phyloP scores from a whole-genome alignment of 2,888 invertebrate species.

The Agrilus cyanescens region DNA sequence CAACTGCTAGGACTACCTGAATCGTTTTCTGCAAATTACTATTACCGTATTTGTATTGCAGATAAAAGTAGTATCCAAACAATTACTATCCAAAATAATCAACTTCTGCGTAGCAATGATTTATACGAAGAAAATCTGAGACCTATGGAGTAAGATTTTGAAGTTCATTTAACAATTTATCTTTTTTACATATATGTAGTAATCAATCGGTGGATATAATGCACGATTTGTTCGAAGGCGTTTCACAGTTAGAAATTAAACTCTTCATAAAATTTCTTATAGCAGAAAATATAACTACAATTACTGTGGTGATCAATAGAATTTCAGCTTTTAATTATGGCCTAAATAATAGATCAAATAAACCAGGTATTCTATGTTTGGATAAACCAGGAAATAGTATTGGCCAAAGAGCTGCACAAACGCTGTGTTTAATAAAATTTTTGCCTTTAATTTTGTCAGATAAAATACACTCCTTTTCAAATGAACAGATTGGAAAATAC shows the following conservation, averaged over 20 bases:
- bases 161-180: slow-evolving; percentile 11
- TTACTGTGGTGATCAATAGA: slow-evolving; percentile 10
- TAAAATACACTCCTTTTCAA: not conserved
- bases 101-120: slow-evolving; percentile 4
- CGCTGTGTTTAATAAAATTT: slow-evolving; percentile 8
- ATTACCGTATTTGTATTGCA: slow-evolving; percentile 15
- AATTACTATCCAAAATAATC: slow-evolving; percentile 5
- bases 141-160: slow-evolving; percentile 7
- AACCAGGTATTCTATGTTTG: slow-evolving; percentile 9
- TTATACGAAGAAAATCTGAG: slow-evolving; percentile 4
- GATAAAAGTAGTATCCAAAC: slow-evolving; percentile 6
- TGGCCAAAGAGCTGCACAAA: slow-evolving; percentile 10
- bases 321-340: slow-evolving; percentile 13
- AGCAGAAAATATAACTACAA: slow-evolving; percentile 5
- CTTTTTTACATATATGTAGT: slow-evolving; percentile 10
- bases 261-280: slow-evolving; percentile 8
- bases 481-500: slow-evolving; percentile 1
- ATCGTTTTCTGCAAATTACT: slow-evolving; percentile 17
- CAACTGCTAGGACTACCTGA: slow-evolving; percentile 15
- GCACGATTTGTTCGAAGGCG: slow-evolving; percentile 19
- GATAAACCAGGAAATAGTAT: slow-evolving; percentile 8
- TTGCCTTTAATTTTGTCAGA: slow-evolving; percentile 10
- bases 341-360: slow-evolving; percentile 5
- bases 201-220: slow-evolving; percentile 15
- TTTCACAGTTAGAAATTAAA: slow-evolving; percentile 14